Conservation (phyloP, 2,113 vertebrate genomes). For the Cavia porcellus region DNA sequence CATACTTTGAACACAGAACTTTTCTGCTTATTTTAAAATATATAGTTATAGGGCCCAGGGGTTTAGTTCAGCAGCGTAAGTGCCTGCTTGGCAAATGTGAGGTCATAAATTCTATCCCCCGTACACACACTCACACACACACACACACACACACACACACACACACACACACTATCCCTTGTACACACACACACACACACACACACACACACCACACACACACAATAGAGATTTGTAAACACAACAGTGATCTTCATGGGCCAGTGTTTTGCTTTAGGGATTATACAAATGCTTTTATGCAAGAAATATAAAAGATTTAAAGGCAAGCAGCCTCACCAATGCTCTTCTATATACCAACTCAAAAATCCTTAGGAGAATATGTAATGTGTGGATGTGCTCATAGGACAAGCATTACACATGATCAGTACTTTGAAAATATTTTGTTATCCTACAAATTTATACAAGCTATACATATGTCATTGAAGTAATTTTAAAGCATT, state of each 20-base stretch:
- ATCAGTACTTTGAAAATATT: constrained; percentile 59
- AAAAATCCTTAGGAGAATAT: neutral
- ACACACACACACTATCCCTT: too few species aligned
- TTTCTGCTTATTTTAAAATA: constrained; percentile 51
- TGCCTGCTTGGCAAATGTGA: too few species aligned
- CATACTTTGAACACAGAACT: neutral
- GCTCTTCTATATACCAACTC: neutral
- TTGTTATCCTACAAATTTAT: constrained; percentile 22
- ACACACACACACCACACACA: too few species aligned
- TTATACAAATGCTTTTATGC: neutral
- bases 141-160: too few species aligned
- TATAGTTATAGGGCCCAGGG: neutral
- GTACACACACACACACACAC: too few species aligned
- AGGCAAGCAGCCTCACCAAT: neutral
- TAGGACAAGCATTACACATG: neutral
- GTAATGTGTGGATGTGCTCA: neutral
- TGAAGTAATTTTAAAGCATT: constrained; percentile 55
- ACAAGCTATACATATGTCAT: neutral
- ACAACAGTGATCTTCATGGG: neutral
- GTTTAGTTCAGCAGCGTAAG: too few species aligned
- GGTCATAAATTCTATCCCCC: too few species aligned
- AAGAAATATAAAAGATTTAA: constrained; percentile 43
- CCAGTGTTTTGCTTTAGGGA: neutral
- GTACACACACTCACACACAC: too few species aligned
- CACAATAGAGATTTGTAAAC: neutral